A percentile compares a stretch with the other conserved stretches of the same genome.
Evolutionary conservation across 2,113 vertebrate genomes (phyloP).

Genomic region (Apteryx mantelli): DNA sequence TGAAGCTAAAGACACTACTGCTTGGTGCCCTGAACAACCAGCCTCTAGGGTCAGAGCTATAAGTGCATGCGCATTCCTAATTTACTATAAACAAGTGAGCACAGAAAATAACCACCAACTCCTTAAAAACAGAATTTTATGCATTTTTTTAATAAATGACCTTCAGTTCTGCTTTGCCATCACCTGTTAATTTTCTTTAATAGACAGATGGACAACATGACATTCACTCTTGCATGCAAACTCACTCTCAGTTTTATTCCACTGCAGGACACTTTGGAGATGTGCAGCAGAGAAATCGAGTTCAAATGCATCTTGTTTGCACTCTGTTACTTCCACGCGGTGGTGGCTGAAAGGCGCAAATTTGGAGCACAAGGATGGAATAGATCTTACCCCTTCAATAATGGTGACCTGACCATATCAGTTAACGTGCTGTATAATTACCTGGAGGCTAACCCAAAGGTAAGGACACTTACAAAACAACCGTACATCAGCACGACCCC

Average conservation of each 20-base stretch:
- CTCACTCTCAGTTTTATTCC: neutral
- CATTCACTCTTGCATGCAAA: no score
- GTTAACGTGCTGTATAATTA: slow-evolving; percentile 78
- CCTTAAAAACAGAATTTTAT: neutral
- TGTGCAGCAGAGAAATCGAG: slow-evolving; percentile 77
- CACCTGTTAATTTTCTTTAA: neutral
- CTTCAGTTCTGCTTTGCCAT: neutral
- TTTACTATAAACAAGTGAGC: neutral
- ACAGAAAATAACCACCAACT: neutral
- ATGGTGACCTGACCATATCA: slow-evolving; percentile 78
- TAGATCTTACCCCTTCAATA: slow-evolving; percentile 79
- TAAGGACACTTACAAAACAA: neutral
- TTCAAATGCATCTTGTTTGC: slow-evolving; percentile 79
- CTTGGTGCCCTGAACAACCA: neutral
- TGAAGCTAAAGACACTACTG: neutral
- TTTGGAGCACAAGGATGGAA: slow-evolving; percentile 83
- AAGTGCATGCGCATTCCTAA: neutral
- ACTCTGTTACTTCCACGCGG: slow-evolving; percentile 78
- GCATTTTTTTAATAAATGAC: neutral
- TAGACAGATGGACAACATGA: fast-evolving
- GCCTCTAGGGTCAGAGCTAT: neutral
- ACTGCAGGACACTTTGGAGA: slow-evolving; percentile 76
- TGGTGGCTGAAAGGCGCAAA: slow-evolving; percentile 78
- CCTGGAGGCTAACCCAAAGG: slow-evolving; percentile 79
- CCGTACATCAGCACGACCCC: neutral